These are phyloP conservation scores for Drosophila orena DNA, from an alignment of 1,140 invertebrate genomes.

Conservation along the genomic window DNA sequence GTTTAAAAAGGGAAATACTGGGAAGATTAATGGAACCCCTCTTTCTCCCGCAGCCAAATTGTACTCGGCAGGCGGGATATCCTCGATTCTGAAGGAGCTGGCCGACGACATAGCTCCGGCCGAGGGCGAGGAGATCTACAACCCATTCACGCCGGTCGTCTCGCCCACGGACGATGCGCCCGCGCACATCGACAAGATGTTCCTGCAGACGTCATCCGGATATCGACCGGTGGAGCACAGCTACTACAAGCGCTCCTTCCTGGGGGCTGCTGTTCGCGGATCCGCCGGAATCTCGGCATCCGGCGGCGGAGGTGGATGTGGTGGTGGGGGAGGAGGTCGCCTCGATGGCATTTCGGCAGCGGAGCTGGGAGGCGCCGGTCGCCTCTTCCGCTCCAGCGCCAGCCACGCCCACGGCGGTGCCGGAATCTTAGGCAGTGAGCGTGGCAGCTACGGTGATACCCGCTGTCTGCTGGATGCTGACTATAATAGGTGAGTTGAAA, in stretches of 20 bases:
- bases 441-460: slow-evolving; percentile 75
- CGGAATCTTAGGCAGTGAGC: slow-evolving; percentile 44
- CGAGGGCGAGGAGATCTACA: slow-evolving; percentile 84
- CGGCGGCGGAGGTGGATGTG: slow-evolving; percentile 17
- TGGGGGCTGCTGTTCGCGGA: slow-evolving; percentile 57
- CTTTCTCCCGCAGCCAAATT: slow-evolving; percentile 67
- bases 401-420: slow-evolving; percentile 15
- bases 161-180: slow-evolving; percentile 84
- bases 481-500: slow-evolving; percentile 70
- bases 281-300: slow-evolving; percentile 18
- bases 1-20: too few relatives aligned
- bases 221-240: slow-evolving; percentile 84
- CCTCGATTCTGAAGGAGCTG: slow-evolving; percentile 83
- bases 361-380: slow-evolving; percentile 65
- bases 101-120: slow-evolving; percentile 82
- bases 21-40: neutral
- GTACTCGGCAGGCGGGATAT: slow-evolving; percentile 80
- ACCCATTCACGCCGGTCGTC: slow-evolving; percentile 84
- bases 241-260: slow-evolving; percentile 83
- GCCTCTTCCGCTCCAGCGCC: slow-evolving; percentile 55
- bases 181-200: slow-evolving; percentile 84
- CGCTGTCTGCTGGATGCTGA: slow-evolving; percentile 75
- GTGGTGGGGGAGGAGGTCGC: slow-evolving; percentile 16
- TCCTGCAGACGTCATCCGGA: slow-evolving; percentile 84
- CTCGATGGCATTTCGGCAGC: slow-evolving; percentile 66